Evolutionary conservation across 2,888 invertebrate genomes (phyloP), one percentile per base, ranked within the genome.

Genomic region (Theretra japonica): DNA sequence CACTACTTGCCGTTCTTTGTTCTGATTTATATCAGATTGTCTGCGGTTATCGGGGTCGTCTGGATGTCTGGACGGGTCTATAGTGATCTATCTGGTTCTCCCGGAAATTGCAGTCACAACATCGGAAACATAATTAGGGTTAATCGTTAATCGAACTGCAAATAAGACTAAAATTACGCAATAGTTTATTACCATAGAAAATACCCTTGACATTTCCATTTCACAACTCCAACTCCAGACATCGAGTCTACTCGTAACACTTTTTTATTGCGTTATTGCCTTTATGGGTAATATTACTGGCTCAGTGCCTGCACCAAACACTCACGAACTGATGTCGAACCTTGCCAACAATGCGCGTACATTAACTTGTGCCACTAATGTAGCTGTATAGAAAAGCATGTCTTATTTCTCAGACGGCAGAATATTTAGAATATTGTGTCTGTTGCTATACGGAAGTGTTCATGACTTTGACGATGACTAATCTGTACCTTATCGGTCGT

Each of bases 371-470:
- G 65, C 65, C 19, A 6, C 60, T 11, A 65, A 41, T 65, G 23
- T 41, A 23, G 6, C 23, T 48, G 65, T 65, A 25, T 23, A 48
- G 41, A 48, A 65, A 65, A 48, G 25, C 33, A 60, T n/a, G 65
- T 65, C 48, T 65, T 23, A 4, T 65, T 23, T 65, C 23, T 23
- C 15, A 65, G 65, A 65, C 48, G 25, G 5, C 65, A 65, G 65
- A 65, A 48, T 65, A 62, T 62, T 62, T 33, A 21, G 41, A 11
- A 41, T 48, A 11, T 11, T n/a, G 6, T n/a, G n/a, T 53, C 17
- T 48, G 65, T 65, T 41, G 62, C 62, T 41, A 41, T 65, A 48
- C 41, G 65, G 62, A 65, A 41, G 41, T 65, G 53, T 53, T 53
- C n/a, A 53, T 53, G n/a, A n/a, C 53, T 41, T n/a, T 65, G 23